These are phyloP conservation scores for Cinclus cinclus DNA, from an alignment of 2,113 vertebrate genomes.

Conservation along the genomic window DNA sequence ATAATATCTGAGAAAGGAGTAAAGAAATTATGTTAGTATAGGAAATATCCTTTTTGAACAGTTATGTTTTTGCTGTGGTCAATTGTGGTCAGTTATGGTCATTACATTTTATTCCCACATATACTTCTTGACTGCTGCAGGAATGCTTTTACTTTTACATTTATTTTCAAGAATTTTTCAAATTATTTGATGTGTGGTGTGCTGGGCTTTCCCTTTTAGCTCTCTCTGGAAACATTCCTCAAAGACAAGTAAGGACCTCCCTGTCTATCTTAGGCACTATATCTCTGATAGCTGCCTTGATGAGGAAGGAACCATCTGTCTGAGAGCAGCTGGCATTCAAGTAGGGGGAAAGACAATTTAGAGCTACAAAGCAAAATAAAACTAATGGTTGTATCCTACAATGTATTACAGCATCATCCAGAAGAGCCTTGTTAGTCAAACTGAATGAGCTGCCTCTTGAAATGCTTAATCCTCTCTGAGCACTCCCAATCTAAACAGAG, in stretches of 20 bases:
- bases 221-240: not conserved
- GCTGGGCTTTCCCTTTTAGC: not conserved
- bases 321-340: not conserved
- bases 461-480: not conserved
- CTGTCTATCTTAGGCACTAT: not conserved
- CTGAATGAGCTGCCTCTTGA: not conserved
- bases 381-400: not conserved
- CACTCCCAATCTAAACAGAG: not conserved
- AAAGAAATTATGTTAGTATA: not conserved
- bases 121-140: not conserved
- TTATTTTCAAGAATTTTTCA: not conserved
- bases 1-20: not conserved
- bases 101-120: not conserved
- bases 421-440: not conserved
- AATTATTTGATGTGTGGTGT: not conserved
- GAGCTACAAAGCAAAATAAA: not conserved
- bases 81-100: not conserved
- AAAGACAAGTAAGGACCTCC: not conserved
- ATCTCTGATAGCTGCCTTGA: not conserved
- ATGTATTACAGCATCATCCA: not conserved
- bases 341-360: not conserved
- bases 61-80: not conserved
- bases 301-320: not conserved
- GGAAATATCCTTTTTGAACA: not conserved
- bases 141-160: not conserved